phyloP scores from a whole-genome alignment of 1,140 invertebrate species.

The Ooceraea biroi region DNA sequence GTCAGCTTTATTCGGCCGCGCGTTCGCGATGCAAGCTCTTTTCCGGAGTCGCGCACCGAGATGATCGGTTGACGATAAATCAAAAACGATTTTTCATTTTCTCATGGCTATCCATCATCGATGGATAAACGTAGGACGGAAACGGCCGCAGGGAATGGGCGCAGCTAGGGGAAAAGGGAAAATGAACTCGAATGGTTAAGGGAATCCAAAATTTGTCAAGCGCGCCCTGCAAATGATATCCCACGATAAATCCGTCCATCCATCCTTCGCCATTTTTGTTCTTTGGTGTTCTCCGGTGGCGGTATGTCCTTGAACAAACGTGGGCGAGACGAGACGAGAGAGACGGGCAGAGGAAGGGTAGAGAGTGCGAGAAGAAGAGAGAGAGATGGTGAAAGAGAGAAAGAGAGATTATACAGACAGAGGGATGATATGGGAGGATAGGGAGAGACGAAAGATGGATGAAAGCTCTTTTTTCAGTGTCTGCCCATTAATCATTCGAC shows the following conservation, averaged over 20 bases:
- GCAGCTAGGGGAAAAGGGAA: neutral
- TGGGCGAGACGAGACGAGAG: neutral
- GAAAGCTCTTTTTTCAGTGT: slow-evolving; percentile 66
- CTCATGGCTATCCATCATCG: slow-evolving; percentile 31
- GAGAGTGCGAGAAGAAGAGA: neutral
- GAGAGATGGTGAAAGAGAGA: neutral
- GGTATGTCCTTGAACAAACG: slow-evolving; percentile 14
- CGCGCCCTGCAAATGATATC: slow-evolving; percentile 37
- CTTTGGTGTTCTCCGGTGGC: neutral
- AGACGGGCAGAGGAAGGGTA: neutral
- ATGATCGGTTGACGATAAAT: slow-evolving; percentile 50
- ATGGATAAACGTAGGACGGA: slow-evolving; percentile 1
- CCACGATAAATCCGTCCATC: slow-evolving; percentile 33
- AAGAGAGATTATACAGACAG: too few relatives aligned
- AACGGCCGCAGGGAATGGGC: neutral
- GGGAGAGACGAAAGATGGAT: slow-evolving; percentile 45
- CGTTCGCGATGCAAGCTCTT: neutral
- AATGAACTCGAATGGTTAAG: slow-evolving; percentile 44
- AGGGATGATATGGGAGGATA: neutral
- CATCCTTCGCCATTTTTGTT: slow-evolving; percentile 23
- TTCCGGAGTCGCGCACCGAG: neutral
- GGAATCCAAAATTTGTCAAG: slow-evolving; percentile 52
- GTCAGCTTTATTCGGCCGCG: neutral
- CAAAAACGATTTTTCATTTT: slow-evolving; percentile 53
- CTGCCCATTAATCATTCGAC: slow-evolving; percentile 63